phyloP scores from a whole-genome alignment of 2,113 vertebrate genomes.

The Scytalopus superciliaris region DNA sequence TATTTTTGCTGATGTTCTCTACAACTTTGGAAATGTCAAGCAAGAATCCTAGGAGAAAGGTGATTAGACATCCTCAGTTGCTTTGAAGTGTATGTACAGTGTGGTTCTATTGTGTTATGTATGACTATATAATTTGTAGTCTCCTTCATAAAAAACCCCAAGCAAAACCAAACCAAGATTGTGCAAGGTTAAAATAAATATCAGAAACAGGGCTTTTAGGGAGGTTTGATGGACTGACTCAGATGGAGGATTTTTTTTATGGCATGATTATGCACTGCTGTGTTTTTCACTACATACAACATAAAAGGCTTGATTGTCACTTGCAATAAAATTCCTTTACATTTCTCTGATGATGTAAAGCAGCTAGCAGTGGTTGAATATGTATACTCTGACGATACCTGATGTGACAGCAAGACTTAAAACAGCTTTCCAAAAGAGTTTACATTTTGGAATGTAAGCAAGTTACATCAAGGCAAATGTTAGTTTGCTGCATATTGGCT shows the following conservation, averaged over 20 bases:
- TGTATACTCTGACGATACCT: neutral
- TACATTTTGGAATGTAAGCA: neutral
- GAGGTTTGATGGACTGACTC: neutral
- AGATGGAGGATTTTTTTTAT: neutral
- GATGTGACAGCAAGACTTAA: neutral
- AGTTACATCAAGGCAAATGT: neutral
- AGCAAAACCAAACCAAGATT: rapidly evolving
- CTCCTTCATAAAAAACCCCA: neutral
- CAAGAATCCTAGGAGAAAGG: neutral
- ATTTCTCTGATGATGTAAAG: neutral
- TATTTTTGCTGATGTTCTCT: neutral
- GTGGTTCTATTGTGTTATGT: neutral
- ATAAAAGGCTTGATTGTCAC: neutral
- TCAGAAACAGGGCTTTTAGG: neutral
- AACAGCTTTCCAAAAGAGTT: neutral
- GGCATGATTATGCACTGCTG: neutral
- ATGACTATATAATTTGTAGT: neutral
- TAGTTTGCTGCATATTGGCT: neutral
- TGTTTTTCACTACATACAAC: neutral
- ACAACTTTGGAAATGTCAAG: neutral
- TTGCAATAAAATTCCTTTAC: neutral
- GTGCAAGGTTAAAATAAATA: neutral
- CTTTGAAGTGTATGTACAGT: neutral
- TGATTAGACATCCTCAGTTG: neutral
- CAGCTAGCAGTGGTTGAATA: neutral